Evolutionary conservation across 2,888 invertebrate species (phyloP), one percentile per base, ranked within the genome.

Genomic region (Mellilla xanthometata): DNA sequence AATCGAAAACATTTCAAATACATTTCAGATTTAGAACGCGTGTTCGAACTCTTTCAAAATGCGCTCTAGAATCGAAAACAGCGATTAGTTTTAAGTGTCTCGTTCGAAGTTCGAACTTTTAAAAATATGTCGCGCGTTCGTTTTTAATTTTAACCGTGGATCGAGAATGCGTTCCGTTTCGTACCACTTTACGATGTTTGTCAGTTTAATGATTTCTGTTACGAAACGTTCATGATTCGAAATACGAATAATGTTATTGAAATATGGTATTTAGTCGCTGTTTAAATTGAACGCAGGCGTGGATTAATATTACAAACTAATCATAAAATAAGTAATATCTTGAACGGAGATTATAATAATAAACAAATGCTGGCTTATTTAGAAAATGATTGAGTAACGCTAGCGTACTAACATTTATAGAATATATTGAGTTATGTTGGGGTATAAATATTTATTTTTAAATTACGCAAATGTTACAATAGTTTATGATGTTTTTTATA

Each of bases 121-220:
- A 88, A 88, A 88, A 86, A 87, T 87, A 87, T 88, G 88, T 86
- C 80, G 84, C 74, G 69, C 80, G 83, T 86, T 85, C 80, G 77
- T 77, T 81, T 86, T 85, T 80, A 85, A 84, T 83, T 81, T 78
- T 82, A 82, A 82, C 36, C 36, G 28, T 28, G 36, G 36, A 77
- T 77, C 71, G 72, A 36, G 54, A 54, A 62, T 73, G 82, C 81
- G 84, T 81, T 83, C 85, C 77, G 83, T 82, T 87, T 86, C 75
- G 72, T 70, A 49, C 78, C 80, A 78, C 78, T 88, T 87, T 86
- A 88, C 88, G 88, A 86, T 73, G 82, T 82, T 82, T 80, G 52
- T 47, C 54, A 46, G 52, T 54, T 52, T 55, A 52, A 56, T 56
- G 56, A 59, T 59, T 53, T 52, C 48, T 26, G 39, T 51, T 44